Evolutionary conservation across 2,113 vertebrate genomes (phyloP).

Genomic region (Myrmophylax atrothorax): DNA sequence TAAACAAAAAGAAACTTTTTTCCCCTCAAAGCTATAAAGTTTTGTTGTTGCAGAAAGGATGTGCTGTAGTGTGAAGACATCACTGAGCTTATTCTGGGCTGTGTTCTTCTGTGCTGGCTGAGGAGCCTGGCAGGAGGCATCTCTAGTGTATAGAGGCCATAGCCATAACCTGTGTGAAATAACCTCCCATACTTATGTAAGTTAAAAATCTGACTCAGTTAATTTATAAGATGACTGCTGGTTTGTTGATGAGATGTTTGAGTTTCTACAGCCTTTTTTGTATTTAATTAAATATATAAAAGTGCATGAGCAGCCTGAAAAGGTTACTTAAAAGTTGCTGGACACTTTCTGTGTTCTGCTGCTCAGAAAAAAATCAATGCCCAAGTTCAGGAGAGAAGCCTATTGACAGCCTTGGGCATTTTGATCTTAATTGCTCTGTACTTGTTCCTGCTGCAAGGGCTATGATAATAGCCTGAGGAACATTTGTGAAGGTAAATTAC

Average conservation of each 20-base stretch:
- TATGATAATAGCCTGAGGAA: conserved; percentile 17
- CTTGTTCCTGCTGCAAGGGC: conserved; percentile 14
- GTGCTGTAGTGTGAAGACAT: neutral
- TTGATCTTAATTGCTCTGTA: conserved; percentile 57
- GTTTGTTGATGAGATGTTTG: neutral
- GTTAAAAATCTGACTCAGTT: neutral
- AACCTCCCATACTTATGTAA: neutral
- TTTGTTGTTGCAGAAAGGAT: neutral
- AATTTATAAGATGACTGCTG: neutral
- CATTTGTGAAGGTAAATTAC: conserved; percentile 24
- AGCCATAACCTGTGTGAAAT: neutral
- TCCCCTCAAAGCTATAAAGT: neutral
- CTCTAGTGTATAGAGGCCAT: neutral
- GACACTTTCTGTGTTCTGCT: neutral
- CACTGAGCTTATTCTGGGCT: neutral
- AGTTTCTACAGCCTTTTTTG: neutral
- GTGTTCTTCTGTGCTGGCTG: neutral
- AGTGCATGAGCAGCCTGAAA: neutral
- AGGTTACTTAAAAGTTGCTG: conserved; percentile 37
- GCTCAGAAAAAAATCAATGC: conserved; percentile 31
- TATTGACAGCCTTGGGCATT: conserved; percentile 34
- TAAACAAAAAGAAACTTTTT: neutral
- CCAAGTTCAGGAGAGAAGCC: neutral
- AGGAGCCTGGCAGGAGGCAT: neutral
- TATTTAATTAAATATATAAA: neutral